These are phyloP conservation scores for Odontocolon sp. DNA, from an alignment of 2,888 invertebrate genomes.

Conservation along the genomic window DNA sequence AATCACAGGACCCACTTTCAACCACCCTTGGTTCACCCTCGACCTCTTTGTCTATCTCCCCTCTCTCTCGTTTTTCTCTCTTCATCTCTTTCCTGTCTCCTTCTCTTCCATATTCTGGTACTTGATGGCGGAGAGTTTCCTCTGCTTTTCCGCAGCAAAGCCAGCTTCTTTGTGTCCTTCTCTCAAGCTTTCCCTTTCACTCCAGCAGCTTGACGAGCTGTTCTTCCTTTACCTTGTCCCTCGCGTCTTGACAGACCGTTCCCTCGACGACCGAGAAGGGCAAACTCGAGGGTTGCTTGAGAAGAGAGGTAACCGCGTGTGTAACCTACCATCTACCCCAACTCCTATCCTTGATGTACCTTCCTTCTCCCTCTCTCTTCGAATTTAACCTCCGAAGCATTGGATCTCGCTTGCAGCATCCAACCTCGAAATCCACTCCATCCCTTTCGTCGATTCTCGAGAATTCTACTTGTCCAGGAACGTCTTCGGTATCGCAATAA, in stretches of 20 bases:
- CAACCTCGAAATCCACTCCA: conserved; percentile 45
- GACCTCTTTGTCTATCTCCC: conserved; percentile 48
- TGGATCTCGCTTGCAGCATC: conserved; percentile 59
- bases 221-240: conserved; percentile 34
- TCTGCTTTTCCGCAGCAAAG: neutral
- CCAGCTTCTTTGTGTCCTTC: conserved; percentile 12
- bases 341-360: conserved; percentile 37
- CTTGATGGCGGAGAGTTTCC: conserved; percentile 24
- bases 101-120: neutral
- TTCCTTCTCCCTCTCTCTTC: conserved; percentile 1
- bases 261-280: conserved; percentile 37
- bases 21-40: conserved; percentile 58
- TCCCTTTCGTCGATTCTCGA: conserved; percentile 15
- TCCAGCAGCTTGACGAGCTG: conserved; percentile 50
- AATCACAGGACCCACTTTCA: conserved; percentile 79
- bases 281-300: conserved; percentile 58
- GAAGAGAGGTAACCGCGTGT: conserved; percentile 77
- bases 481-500: neutral
- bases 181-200: conserved; percentile 27
- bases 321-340: conserved; percentile 71
- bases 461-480: conserved; percentile 33
- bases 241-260: conserved; percentile 52
- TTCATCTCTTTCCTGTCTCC: conserved; percentile 22
- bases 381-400: conserved; percentile 30
- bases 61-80: conserved; percentile 40